Base-by-base conservation (phyloP, 2,797 vertebrate species). In the Darevskia mixta region DNA sequence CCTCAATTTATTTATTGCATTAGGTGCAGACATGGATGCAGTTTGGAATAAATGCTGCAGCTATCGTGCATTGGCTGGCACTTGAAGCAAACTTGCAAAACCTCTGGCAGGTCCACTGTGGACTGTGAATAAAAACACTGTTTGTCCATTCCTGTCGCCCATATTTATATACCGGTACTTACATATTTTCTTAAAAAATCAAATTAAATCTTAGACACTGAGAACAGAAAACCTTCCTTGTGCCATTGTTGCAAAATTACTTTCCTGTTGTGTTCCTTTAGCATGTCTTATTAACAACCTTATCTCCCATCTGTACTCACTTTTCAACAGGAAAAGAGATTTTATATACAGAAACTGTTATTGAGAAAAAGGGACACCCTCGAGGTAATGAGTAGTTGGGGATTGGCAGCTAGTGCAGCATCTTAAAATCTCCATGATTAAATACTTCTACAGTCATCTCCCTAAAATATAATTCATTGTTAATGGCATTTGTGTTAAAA, bases 41-140 rank as follows among this genome's bases (percentile, higher is more conserved):
- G 32, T 85, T 85, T 29, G 58, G 6, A 55, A 10, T 13, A 61
- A 76, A n/a, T 61, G 10, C 77, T 35, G 66, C 79, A 66, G 25
- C 88, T 45, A 2, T 77, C 35, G 2, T 82, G 91, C 4, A 5
- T 58, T 38, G 83, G 83, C 86, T 32, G 81, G 66, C 72, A 83
- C 55, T 61, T 25, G 20, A 82, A 91, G 58, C 89, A 83, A 79
- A 88, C 85, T 88, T 93, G 84, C 90, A 91, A 88, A 95, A 79
- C 81, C 78, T 89, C 72, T 77, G 20, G 66, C 8, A 1, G 32
- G 82, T n/a, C 8, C 15, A 5, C 7, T 88, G 64, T 69, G 77
- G 86, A 91, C 32, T 75, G 41, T 29, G 89, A 93, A 41, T 64
- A 76, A 76, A 87, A 49, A 64, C 0, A 32, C 0, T 45, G 84